phyloP scores from a whole-genome alignment of 2,113 vertebrate species.

The Sylvilagus bachmani region DNA sequence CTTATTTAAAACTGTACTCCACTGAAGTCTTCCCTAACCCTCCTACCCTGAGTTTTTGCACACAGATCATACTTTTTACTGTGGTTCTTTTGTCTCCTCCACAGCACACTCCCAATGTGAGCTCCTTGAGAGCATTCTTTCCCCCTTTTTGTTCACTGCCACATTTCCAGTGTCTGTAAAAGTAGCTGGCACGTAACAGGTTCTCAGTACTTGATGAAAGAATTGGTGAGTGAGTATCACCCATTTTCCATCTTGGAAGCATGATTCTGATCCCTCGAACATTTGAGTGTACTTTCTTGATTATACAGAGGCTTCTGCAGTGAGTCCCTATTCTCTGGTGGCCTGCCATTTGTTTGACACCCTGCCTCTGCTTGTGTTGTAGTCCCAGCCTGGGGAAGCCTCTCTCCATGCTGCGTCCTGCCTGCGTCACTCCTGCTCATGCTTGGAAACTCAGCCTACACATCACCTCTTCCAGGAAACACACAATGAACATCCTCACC shows the following conservation, averaged over 20 bases:
- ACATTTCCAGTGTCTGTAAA: neutral
- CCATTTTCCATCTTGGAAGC: neutral
- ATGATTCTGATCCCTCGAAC: neutral
- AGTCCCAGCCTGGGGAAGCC: neutral
- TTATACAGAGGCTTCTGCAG: neutral
- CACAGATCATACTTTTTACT: neutral
- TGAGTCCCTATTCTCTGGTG: neutral
- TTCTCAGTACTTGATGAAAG: slow-evolving; percentile 19
- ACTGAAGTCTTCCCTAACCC: neutral
- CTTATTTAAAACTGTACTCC: neutral
- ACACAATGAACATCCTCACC: neutral
- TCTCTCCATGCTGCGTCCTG: neutral
- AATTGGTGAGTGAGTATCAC: neutral
- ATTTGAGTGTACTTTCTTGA: neutral
- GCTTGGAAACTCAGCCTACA: slow-evolving; percentile 6
- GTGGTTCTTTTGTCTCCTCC: neutral
- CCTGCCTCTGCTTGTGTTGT: neutral
- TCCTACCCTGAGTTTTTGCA: neutral
- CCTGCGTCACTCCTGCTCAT: neutral
- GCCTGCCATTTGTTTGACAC: neutral
- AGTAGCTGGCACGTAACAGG: neutral
- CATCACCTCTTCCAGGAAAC: neutral
- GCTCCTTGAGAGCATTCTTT: neutral
- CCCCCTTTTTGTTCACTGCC: neutral
- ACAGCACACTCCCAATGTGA: neutral